Base-by-base conservation (phyloP, 2,797 vertebrate genomes). In the Scleropages formosus region DNA sequence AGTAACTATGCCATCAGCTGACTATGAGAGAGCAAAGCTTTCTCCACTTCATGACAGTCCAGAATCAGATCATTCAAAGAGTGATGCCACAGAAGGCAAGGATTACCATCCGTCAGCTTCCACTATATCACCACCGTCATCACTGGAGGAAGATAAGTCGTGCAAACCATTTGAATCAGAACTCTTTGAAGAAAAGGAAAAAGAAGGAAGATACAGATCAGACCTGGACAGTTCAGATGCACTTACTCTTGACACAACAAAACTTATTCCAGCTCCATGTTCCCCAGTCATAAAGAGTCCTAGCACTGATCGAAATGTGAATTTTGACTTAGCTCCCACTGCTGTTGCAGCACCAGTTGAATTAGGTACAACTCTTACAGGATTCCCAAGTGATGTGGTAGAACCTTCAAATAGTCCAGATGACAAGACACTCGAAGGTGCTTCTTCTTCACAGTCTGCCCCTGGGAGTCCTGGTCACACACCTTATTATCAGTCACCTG, bases 401-500 rank as follows among this genome's bases (percentile, higher is more conserved):
- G 94, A 95, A 75, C 89, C 89, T 10, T 92, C 92, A 76, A 85
- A 88, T 60, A 96, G 94, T 80, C 94, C 95, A 80, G 96, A 98
- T 84, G 95, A 98, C 65, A 97, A 96, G 88, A 96, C 95, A 0
- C 79, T 97, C 83, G 96, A 98, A 87, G 94, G 94, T 70, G 89
- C 92, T 53, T 93, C 92, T 80, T 96, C 96, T 0, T 95, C 95
- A 78, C 97, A 96, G 80, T 98, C 97, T 74, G 90, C 83, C 78
- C 89, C 88, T 56, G 92, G 92, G 85, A 94, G 93, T 87, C 95
- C 96, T 82, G 97, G 97, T 68, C 97, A 99, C 84, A 99, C 97
- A 63, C 97, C 97, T 84, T 99, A 97, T 86, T 95, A 97, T 89
- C 97, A 99, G 73, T 99, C 97, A 83, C 97, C 97, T 58, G 94